A percentile compares a stretch with the other conserved stretches of the same genome.
Evolutionary conservation across 1,140 invertebrate genomes (phyloP).

Genomic region (Triops cancriformis): DNA sequence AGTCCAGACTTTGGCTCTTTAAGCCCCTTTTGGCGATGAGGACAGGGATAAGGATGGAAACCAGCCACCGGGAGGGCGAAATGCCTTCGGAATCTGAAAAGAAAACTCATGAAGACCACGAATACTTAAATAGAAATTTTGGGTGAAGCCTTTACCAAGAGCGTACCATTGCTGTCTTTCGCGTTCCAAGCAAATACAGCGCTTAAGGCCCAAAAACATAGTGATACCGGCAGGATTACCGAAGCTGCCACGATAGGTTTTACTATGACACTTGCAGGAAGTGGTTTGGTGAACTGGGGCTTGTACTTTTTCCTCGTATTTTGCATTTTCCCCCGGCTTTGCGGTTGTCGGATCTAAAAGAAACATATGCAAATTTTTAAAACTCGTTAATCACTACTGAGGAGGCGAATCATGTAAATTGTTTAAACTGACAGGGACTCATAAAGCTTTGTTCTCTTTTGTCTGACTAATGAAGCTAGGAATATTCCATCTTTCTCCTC

Average conservation of each 20-base stretch:
- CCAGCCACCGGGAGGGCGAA: constrained; percentile 62
- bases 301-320: background rate
- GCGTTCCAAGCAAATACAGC: constrained; percentile 21
- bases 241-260: background rate
- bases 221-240: background rate
- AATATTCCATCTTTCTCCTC: too few relatives aligned
- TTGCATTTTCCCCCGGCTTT: background rate
- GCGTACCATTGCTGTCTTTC: background rate
- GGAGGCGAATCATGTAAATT: too few relatives aligned
- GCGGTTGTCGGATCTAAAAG: too few relatives aligned
- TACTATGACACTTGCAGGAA: background rate
- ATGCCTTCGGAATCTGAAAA: constrained; percentile 54
- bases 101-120: constrained; percentile 29
- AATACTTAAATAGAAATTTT: background rate
- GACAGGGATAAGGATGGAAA: constrained; percentile 58
- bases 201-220: constrained; percentile 15
- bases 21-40: constrained; percentile 56
- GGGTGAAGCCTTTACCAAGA: background rate
- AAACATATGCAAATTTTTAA: too few relatives aligned
- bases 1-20: constrained; percentile 54
- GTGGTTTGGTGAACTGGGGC: constrained; percentile 23
- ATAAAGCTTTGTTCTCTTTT: too few relatives aligned
- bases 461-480: too few relatives aligned
- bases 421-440: too few relatives aligned
- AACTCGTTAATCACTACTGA: too few relatives aligned